Evolutionary conservation across 1,140 invertebrate genomes (phyloP), one percentile per base, ranked within the genome.

Genomic region (Homalodisca vitripennis): DNA sequence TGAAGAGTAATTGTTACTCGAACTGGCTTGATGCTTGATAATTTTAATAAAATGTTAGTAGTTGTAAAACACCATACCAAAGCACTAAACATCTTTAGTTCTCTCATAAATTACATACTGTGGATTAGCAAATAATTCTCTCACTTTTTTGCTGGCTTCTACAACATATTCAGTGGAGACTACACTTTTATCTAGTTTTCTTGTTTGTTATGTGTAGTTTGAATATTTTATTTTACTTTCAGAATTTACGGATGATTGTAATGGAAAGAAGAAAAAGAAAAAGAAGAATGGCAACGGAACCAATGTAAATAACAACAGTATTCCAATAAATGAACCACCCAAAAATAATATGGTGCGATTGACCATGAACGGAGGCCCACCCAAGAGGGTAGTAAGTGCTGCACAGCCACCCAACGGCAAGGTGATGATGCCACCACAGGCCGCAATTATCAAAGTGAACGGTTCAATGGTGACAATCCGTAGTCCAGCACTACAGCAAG

Each of bases 401-500:
- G 70, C 76, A 20, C 72, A 79, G 68, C 67, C 74, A 12, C 75
- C 78, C 71, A 78, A 80, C 31, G 68, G 68, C 12, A 69, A 64
- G 62, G 27, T 51, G 47, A 31, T 69, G 68, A 60, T 60, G 67
- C 55, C 55, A 10, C 29, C 30, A 72, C 84, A 84, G 65, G 86
- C 87, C 1, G 85, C 87, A 0, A 89, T 89, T 69, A 88, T 88
- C 74, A 88, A 87, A 73, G 86, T 87, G 53, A 87, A 88, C 71
- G 88, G 88, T 73, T 87, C 87, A 13, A 92, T 92, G 89, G 91
- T 91, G 46, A 92, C 91, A 0, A 93, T 92, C 34, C 81, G 91
- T 17, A 92, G 90, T 80, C 89, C 90, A 1, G 80, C 80, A 6
- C 67, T 83, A n/a, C 82, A 83, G 27, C 82, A 82, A 62, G 80